A percentile compares a stretch with the other conserved stretches of the same genome.
These are phyloP conservation scores for Dendrocincla fuliginosa DNA, from an alignment of 2,797 vertebrate species.

Conservation along the genomic window DNA sequence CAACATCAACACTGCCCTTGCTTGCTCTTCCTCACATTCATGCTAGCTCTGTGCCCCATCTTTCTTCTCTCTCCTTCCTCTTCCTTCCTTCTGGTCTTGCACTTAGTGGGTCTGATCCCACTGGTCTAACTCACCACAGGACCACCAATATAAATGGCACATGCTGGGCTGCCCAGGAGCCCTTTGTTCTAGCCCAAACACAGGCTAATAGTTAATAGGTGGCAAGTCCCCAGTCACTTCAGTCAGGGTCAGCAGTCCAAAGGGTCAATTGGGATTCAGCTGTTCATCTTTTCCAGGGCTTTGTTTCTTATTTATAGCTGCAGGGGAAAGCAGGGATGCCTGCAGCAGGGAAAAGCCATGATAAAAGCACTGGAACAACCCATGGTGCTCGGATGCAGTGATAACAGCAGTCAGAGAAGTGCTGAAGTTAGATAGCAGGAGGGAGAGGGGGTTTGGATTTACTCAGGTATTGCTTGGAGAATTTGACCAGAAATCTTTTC, in stretches of 20 bases:
- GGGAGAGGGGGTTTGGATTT: neutral
- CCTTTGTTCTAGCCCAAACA: neutral
- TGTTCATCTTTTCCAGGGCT: neutral
- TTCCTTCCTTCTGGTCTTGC: neutral
- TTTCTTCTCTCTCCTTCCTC: neutral
- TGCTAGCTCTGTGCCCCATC: neutral
- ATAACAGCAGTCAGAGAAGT: neutral
- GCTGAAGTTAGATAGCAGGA: neutral
- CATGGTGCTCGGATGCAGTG: neutral
- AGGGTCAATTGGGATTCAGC: neutral
- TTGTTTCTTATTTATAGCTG: neutral
- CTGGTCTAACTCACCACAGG: neutral
- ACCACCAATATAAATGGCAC: rapidly evolving
- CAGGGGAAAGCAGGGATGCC: neutral
- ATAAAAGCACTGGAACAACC: neutral
- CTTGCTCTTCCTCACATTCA: neutral
- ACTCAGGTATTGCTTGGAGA: neutral
- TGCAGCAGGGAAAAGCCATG: neutral
- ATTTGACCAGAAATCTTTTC: neutral
- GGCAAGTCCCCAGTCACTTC: neutral
- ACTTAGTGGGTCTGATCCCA: neutral
- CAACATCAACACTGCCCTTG: rapidly evolving
- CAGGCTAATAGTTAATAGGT: neutral
- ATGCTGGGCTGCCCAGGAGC: neutral
- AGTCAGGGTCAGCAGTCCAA: neutral